A percentile compares a stretch with the other conserved stretches of the same genome.
Evolutionary conservation across 1,140 invertebrate species (phyloP).

Genomic region (Vanessa tameamea): DNA sequence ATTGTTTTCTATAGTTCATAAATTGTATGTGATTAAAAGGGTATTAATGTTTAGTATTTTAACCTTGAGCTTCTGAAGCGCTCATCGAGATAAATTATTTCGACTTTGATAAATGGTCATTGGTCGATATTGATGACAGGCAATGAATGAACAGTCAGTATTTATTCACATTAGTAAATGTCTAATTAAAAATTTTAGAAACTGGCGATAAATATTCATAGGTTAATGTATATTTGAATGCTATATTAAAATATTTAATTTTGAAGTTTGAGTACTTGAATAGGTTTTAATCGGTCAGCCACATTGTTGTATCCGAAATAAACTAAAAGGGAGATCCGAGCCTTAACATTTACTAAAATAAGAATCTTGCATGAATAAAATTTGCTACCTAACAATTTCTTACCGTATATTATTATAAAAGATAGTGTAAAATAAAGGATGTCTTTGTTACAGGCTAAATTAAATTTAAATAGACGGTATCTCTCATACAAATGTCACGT

Average conservation of each 20-base stretch:
- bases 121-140: no score
- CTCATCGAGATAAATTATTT: no score
- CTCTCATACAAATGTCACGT: neutral
- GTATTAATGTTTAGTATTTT: no score
- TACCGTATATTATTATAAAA: neutral
- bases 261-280: neutral
- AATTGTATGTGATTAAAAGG: no score
- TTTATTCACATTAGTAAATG: no score
- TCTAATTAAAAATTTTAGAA: no score
- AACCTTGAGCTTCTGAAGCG: no score
- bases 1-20: no score
- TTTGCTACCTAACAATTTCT: neutral
- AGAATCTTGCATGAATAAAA: neutral
- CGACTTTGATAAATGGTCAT: no score
- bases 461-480: neutral
- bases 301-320: neutral
- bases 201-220: no score
- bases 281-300: neutral
- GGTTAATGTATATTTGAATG: no score
- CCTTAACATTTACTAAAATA: conserved; percentile 5
- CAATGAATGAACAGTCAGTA: no score
- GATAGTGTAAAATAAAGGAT: neutral
- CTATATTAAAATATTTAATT: neutral
- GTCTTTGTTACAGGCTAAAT: neutral
- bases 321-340: neutral